A percentile compares a stretch with the other conserved stretches of the same genome.
phyloP scores from a whole-genome alignment of 1,140 invertebrate genomes.

The Anastrepha ludens region DNA sequence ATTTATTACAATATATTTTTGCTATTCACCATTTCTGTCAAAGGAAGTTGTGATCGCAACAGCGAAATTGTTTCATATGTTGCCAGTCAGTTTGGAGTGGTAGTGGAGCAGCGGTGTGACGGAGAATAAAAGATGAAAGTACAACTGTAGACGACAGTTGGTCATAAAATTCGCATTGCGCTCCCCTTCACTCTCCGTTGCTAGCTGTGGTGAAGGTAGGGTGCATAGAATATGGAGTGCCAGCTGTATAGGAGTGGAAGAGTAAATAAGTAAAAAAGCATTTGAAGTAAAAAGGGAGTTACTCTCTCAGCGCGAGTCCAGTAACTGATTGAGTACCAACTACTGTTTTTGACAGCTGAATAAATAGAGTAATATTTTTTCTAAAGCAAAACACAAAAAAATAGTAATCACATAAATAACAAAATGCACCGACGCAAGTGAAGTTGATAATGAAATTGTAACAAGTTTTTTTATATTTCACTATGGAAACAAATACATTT shows the following conservation, averaged over 20 bases:
- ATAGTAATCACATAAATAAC: conserved; percentile 17
- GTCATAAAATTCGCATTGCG: not conserved
- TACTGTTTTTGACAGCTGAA: conserved; percentile 44
- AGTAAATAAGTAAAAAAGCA: not conserved
- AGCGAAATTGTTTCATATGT: conserved; percentile 12
- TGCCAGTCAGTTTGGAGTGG: not conserved
- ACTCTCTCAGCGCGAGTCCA: conserved; percentile 13
- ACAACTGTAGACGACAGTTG: conserved; percentile 37
- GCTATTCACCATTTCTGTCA: not conserved
- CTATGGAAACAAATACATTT: not conserved
- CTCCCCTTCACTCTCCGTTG: not conserved
- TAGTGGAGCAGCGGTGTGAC: too few relatives aligned
- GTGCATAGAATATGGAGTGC: not conserved
- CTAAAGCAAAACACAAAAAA: not conserved
- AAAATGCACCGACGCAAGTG: not conserved
- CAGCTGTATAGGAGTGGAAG: not conserved
- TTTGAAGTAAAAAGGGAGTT: conserved; percentile 37
- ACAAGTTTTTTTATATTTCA: not conserved
- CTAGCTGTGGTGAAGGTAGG: not conserved
- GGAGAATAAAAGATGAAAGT: conserved; percentile 2
- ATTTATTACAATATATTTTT: conserved; percentile 9
- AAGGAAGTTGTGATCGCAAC: not conserved
- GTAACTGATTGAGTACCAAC: conserved; percentile 22
- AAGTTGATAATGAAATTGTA: conserved; percentile 37
- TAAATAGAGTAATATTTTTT: conserved; percentile 43